Evolutionary conservation across 2,888 invertebrate genomes (phyloP).

Genomic region (Bombylius major): DNA sequence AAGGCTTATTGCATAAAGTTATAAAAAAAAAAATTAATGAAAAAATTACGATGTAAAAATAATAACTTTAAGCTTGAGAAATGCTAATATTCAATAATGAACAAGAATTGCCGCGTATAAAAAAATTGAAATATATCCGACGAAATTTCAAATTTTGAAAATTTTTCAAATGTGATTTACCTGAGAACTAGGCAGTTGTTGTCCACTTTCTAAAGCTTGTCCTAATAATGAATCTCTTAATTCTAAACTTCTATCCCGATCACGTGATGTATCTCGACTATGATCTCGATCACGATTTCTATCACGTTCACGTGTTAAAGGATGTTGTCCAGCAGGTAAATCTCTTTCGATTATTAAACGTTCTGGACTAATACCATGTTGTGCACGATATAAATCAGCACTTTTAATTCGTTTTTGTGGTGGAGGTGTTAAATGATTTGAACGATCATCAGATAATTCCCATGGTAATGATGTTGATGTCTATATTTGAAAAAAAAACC

Average conservation of each 20-base stretch:
- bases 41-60: no score
- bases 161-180: neutral
- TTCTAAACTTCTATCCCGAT: conserved; percentile 50
- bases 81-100: no score
- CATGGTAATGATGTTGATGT: conserved; percentile 49
- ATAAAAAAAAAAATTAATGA: no score
- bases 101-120: no score
- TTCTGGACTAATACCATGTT: conserved; percentile 40
- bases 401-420: conserved; percentile 60
- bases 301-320: conserved; percentile 30
- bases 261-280: conserved; percentile 24
- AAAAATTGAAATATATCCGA: no score
- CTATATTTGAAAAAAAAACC: conserved; percentile 25
- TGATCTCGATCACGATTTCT: conserved; percentile 19
- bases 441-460: conserved; percentile 48
- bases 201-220: conserved; percentile 63
- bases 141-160: no score
- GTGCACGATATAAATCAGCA: conserved; percentile 53
- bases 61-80: no score
- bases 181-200: conserved; percentile 36
- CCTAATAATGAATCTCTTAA: conserved; percentile 60
- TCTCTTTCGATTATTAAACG: conserved; percentile 34
- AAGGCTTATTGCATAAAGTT: no score
- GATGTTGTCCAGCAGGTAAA: conserved; percentile 30
- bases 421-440: conserved; percentile 41